These are phyloP conservation scores for Zootoca vivipara DNA, from an alignment of 2,113 vertebrate species.

Conservation along the genomic window DNA sequence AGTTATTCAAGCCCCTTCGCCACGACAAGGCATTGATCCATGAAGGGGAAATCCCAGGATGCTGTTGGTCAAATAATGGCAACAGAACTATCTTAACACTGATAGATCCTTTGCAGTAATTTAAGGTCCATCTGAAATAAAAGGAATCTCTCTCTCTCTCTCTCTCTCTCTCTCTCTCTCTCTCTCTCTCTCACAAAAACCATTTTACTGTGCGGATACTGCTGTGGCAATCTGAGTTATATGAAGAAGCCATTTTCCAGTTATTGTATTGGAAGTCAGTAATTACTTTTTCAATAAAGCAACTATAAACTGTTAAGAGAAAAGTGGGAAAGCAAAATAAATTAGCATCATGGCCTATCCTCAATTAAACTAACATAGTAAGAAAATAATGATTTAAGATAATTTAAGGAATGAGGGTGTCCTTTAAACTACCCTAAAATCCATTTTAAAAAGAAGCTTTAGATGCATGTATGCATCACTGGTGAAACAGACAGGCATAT, in stretches of 20 bases:
- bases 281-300: constrained; percentile 80
- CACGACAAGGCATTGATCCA: too few species aligned
- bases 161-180: not conserved
- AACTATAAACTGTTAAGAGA: constrained; percentile 70
- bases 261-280: constrained; percentile 75
- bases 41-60: not conserved
- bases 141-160: constrained; percentile 6
- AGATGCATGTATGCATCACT: not conserved
- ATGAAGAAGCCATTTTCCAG: constrained; percentile 73
- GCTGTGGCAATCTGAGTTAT: constrained; percentile 72
- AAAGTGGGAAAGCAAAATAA: constrained; percentile 71
- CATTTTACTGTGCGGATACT: constrained; percentile 58
- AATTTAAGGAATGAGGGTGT: constrained; percentile 65
- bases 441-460: constrained; percentile 51
- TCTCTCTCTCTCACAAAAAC: constrained; percentile 28
- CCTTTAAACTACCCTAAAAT: constrained; percentile 57
- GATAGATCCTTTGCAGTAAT: constrained; percentile 16
- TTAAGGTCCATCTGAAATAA: constrained; percentile 58
- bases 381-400: constrained; percentile 73
- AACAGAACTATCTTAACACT: constrained; percentile 15
- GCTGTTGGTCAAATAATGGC: constrained; percentile 20
- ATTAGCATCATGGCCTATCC: constrained; percentile 71
- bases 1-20: too few species aligned
- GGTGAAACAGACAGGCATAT: too few species aligned
- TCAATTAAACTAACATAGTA: constrained; percentile 76